phyloP scores from a whole-genome alignment of 2,113 vertebrate species.

The Prionailurus bengalensis region DNA sequence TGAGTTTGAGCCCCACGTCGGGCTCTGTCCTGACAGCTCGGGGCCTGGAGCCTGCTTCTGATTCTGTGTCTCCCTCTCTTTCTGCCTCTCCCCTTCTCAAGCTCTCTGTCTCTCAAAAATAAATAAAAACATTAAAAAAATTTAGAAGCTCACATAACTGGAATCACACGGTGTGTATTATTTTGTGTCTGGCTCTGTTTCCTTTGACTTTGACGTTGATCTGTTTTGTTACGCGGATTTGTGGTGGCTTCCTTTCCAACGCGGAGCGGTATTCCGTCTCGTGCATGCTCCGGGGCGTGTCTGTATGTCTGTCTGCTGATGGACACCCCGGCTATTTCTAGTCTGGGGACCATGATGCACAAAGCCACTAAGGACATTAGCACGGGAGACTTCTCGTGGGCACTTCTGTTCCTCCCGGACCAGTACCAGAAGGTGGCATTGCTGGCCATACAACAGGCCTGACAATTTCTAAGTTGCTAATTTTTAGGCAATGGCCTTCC shows the following conservation, averaged over 20 bases:
- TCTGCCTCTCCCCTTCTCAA: too few species aligned
- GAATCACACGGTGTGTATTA: not conserved
- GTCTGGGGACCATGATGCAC: not conserved
- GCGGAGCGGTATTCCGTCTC: not conserved
- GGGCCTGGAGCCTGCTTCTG: too few species aligned
- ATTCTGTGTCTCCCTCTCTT: too few species aligned
- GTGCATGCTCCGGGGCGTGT: too few species aligned
- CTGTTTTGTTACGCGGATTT: not conserved
- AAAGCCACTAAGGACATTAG: not conserved
- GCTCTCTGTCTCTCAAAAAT: too few species aligned
- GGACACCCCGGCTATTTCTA: not conserved
- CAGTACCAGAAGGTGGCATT: not conserved
- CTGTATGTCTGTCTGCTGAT: not conserved
- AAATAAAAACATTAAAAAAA: too few species aligned
- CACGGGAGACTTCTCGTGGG: not conserved
- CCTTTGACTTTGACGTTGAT: not conserved
- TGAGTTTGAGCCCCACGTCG: too few species aligned
- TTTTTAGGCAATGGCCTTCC: not conserved
- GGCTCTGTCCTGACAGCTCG: too few species aligned
- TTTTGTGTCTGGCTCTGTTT: not conserved
- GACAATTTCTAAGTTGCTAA: not conserved
- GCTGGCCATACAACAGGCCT: not conserved
- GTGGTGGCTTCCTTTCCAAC: not conserved
- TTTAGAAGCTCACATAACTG: not conserved
- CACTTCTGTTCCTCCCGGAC: not conserved